A percentile compares a stretch with the other conserved stretches of the same genome.
Conservation (phyloP, 2,888 invertebrate species). For the Griposia aprilina region DNA sequence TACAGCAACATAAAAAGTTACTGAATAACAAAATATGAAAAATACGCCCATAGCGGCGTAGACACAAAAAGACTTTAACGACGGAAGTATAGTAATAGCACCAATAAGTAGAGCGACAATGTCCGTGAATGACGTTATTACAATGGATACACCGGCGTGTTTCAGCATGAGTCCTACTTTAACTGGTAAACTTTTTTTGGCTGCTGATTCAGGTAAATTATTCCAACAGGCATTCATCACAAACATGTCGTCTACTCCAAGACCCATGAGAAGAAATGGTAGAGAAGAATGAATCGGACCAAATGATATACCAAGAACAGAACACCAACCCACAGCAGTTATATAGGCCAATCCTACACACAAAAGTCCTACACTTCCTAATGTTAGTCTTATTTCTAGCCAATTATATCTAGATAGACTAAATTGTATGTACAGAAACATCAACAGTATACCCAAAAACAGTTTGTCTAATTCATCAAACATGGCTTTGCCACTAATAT, state of each 20-base stretch:
- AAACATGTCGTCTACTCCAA: slow-evolving; percentile 96
- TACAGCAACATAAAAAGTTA: slow-evolving; percentile 95
- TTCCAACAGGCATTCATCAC: slow-evolving; percentile 95
- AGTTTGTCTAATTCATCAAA: slow-evolving; percentile 94
- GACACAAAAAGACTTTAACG: slow-evolving; percentile 95
- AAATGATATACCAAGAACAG: slow-evolving; percentile 93
- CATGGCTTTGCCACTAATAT: slow-evolving; percentile 93
- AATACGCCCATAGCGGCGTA: slow-evolving; percentile 95
- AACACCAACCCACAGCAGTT: slow-evolving; percentile 93
- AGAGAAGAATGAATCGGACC: slow-evolving; percentile 95
- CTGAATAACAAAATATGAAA: slow-evolving; percentile 93
- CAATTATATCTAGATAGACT: slow-evolving; percentile 94
- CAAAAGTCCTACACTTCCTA: slow-evolving; percentile 93
- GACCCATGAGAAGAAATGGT: slow-evolving; percentile 95
- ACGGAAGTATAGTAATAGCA: slow-evolving; percentile 94
- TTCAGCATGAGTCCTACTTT: slow-evolving; percentile 93
- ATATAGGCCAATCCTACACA: slow-evolving; percentile 94
- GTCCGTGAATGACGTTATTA: slow-evolving; percentile 95
- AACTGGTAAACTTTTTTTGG: slow-evolving; percentile 90
- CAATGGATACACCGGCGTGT: slow-evolving; percentile 96
- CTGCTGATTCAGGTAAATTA: slow-evolving; percentile 90
- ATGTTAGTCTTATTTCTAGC: slow-evolving; percentile 92
- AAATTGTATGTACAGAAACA: slow-evolving; percentile 94
- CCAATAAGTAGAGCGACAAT: slow-evolving; percentile 95
- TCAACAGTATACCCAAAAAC: slow-evolving; percentile 92